phyloP scores from a whole-genome alignment of 1,140 invertebrate genomes.

The Ips nitidus region DNA sequence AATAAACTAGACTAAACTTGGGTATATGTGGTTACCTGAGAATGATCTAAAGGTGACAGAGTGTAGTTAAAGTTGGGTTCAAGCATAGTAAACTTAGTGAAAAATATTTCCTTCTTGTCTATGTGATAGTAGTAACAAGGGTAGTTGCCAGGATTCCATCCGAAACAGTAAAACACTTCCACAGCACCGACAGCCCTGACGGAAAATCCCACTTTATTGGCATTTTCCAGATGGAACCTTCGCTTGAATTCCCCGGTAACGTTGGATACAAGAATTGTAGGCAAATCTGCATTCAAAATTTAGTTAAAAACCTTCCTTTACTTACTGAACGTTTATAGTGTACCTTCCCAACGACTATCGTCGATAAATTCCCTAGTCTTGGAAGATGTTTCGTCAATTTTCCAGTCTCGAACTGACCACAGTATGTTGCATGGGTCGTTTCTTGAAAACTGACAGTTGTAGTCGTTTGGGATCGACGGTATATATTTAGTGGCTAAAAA shows the following conservation, averaged over 20 bases:
- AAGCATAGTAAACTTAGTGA: conserved; percentile 27
- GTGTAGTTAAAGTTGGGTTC: conserved; percentile 9
- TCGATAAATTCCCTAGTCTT: conserved; percentile 40
- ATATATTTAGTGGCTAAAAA: conserved; percentile 41
- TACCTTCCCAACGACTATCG: conserved; percentile 44
- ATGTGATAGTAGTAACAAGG: conserved; percentile 43
- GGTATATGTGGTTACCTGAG: conserved; percentile 24
- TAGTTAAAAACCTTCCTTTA: background rate
- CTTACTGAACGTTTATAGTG: background rate
- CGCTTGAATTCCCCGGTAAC: conserved; percentile 34
- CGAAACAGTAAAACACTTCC: conserved; percentile 41
- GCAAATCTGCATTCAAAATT: conserved; percentile 34
- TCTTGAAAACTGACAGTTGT: conserved; percentile 42
- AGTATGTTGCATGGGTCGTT: conserved; percentile 36
- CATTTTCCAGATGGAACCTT: conserved; percentile 35
- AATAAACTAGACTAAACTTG: conserved; percentile 5
- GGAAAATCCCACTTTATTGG: conserved; percentile 38
- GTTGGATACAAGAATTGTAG: conserved; percentile 34
- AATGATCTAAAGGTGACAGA: conserved; percentile 23
- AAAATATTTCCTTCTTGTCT: conserved; percentile 32
- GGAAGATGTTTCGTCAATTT: conserved; percentile 40
- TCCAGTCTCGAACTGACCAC: conserved; percentile 41
- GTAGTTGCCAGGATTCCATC: conserved; percentile 41
- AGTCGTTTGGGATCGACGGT: conserved; percentile 39
- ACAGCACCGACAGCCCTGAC: conserved; percentile 36